phyloP scores from a whole-genome alignment of 2,888 invertebrate genomes.

The Syrphus vitripennis region DNA sequence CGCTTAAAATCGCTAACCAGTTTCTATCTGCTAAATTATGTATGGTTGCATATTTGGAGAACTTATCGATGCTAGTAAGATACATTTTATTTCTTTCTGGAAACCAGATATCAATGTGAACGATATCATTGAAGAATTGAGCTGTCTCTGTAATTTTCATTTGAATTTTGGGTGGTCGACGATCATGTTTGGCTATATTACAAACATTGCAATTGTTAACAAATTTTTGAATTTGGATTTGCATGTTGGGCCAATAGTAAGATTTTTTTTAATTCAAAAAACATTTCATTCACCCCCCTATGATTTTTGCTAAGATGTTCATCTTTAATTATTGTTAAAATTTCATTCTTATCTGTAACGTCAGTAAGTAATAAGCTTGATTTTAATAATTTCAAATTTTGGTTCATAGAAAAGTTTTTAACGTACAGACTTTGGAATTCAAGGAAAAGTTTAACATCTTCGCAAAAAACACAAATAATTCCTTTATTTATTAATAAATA shows the following conservation, averaged over 20 bases:
- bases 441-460: too few species aligned
- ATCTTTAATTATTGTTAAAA: too few species aligned
- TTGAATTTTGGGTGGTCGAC: neutral
- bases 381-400: neutral
- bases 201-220: conserved; percentile 32
- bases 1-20: conserved; percentile 12
- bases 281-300: conserved; percentile 66
- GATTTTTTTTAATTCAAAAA: neutral
- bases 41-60: conserved; percentile 16
- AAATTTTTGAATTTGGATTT: conserved; percentile 28
- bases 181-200: conserved; percentile 19
- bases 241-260: neutral
- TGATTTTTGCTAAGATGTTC: too few species aligned
- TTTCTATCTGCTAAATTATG: conserved; percentile 21
- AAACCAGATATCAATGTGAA: conserved; percentile 16
- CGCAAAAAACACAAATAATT: too few species aligned
- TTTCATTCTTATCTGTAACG: too few species aligned
- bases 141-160: conserved; percentile 17
- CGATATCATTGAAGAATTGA: conserved; percentile 5
- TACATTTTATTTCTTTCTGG: neutral
- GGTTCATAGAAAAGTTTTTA: too few species aligned
- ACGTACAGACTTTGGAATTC: too few species aligned
- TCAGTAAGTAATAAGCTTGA: neutral
- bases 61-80: conserved; percentile 14
- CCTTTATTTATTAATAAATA: too few species aligned